phyloP scores from a whole-genome alignment of 2,888 invertebrate species.

The Latrodectus elegans region DNA sequence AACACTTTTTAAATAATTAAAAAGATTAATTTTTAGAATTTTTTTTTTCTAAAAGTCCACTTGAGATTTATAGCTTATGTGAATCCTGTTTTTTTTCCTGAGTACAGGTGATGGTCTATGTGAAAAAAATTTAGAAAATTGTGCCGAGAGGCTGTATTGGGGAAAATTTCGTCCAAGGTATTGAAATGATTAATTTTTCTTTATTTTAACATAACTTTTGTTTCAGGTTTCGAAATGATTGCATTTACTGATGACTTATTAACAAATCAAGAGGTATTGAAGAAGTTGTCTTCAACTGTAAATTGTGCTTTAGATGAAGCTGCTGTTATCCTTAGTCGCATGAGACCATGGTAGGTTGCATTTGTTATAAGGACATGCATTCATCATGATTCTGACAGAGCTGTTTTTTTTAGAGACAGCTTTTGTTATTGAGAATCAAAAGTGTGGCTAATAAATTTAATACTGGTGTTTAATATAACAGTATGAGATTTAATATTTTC shows the following conservation, averaged over 20 bases:
- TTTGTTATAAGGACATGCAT: slow-evolving; percentile 24
- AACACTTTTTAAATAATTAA: no score
- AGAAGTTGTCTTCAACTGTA: slow-evolving; percentile 89
- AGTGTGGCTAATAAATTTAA: background rate
- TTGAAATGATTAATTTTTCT: background rate
- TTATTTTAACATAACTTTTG: slow-evolving; percentile 23
- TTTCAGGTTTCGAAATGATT: slow-evolving; percentile 85
- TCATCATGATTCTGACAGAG: background rate
- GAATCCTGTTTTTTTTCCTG: slow-evolving; percentile 7
- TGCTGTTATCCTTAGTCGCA: slow-evolving; percentile 94
- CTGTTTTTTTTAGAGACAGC: background rate
- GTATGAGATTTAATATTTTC: background rate
- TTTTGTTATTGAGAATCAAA: slow-evolving; percentile 1
- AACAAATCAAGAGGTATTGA: slow-evolving; percentile 90
- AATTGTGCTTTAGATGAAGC: slow-evolving; percentile 97
- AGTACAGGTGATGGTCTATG: slow-evolving; percentile 38
- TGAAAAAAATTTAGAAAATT: slow-evolving; percentile 47
- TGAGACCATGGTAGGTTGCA: slow-evolving; percentile 81
- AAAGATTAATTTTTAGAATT: no score
- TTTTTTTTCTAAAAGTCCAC: no score
- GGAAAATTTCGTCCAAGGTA: slow-evolving; percentile 44
- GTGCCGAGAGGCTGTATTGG: slow-evolving; percentile 47
- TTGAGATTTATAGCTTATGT: background rate
- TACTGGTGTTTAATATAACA: background rate
- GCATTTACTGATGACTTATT: slow-evolving; percentile 76